Evolutionary conservation across 1,140 invertebrate species (phyloP), one percentile per base, ranked within the genome.

Genomic region (Drosophila kurseongensis): DNA sequence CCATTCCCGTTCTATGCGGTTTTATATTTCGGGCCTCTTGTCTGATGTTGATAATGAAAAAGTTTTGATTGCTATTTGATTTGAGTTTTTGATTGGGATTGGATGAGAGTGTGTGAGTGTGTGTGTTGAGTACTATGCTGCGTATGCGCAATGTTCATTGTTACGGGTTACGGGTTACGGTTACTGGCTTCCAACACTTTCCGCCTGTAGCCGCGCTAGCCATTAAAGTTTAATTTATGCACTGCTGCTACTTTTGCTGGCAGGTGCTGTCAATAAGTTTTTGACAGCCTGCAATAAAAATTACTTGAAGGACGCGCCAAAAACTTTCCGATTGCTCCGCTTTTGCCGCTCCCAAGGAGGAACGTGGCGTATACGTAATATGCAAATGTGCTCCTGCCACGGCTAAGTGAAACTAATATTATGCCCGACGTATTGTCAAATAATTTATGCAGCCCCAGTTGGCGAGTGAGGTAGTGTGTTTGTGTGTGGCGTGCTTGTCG

Each of bases 1-100:
- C 7, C 29, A 32, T 78, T 69, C 44, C 44, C 48, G n/a, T 16
- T 71, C 74, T 75, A 78, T 85, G 81, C 82, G 82, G 78, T 81
- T 80, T 81, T 60, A 48, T 42, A 51, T 78, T 78, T 69, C 32
- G 75, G 57, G 42, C 65, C 66, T 50, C 65, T 58, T 57, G 75
- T 71, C 51, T 73, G 68, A 51, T 84, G 66, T 80, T 80, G 78
- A 85, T 88, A 85, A 85, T 85, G 82, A 82, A 85, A 80, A 85
- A 88, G 68, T 85, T 85, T 88, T 88, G 82, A 85, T 85, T 85
- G 82, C 83, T 88, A 85, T 85, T 85, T 85, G 78, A 85, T 78
- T 88, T 82, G 83, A 82, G 83, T 88, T 82, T 78, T 82, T 75
- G 75, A 82, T 82, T 66, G 57, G 56, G 61, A 48, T 65, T 59